Evolutionary conservation across 2,797 vertebrate species (phyloP).

Genomic region (Malurus splendens): DNA sequence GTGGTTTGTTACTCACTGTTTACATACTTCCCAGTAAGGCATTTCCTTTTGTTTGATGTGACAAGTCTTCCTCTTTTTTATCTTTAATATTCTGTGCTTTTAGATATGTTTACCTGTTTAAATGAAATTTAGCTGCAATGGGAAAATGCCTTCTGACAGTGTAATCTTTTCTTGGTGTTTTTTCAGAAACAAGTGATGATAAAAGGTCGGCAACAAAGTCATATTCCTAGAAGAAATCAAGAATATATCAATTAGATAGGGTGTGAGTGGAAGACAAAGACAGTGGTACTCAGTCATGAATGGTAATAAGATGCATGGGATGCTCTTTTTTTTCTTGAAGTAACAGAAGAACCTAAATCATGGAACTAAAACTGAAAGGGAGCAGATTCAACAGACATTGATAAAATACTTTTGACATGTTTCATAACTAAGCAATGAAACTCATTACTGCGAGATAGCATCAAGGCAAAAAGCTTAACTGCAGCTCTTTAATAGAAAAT

Average conservation of each 20-base stretch:
- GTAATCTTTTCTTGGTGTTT: background rate
- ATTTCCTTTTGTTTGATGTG: background rate
- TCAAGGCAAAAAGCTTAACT: constrained; percentile 9
- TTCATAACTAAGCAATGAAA: constrained; percentile 1
- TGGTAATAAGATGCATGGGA: background rate
- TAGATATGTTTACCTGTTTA: background rate
- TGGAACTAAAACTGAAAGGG: background rate
- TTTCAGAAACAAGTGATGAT: background rate
- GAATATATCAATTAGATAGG: background rate
- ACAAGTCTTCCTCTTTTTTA: background rate
- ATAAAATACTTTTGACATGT: constrained; percentile 5
- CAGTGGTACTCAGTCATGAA: background rate
- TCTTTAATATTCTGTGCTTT: background rate
- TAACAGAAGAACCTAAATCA: background rate
- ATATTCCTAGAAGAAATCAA: background rate
- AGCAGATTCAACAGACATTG: background rate
- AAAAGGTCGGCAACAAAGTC: background rate
- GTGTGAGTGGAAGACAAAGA: background rate
- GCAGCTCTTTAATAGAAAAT: constrained; percentile 5
- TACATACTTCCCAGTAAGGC: background rate
- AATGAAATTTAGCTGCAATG: background rate
- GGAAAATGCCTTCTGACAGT: background rate
- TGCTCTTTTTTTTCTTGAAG: background rate
- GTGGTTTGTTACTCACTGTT: background rate
- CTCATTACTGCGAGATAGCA: background rate